Percentiles rank a stretch among this genome's conserved stretches.
Conservation (phyloP, 2,888 invertebrate species). For the Selenia dentaria region DNA sequence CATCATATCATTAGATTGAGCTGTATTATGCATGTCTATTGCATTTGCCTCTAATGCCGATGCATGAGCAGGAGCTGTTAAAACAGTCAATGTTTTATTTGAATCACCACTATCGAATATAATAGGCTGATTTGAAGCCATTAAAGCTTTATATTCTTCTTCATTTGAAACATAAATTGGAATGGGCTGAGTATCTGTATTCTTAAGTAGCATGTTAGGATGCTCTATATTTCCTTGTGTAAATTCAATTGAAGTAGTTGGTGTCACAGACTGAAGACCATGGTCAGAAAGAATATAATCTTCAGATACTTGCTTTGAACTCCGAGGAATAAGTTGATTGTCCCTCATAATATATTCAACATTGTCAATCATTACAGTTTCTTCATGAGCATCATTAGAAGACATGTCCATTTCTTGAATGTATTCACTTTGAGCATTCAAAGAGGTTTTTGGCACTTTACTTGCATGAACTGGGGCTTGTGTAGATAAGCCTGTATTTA, state of each 20-base stretch:
- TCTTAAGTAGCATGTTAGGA: conserved; percentile 59
- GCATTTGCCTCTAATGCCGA: conserved; percentile 51
- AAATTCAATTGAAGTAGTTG: conserved; percentile 59
- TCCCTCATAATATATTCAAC: conserved; percentile 82
- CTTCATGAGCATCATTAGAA: conserved; percentile 45
- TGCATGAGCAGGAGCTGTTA: conserved; percentile 58
- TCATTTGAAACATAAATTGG: conserved; percentile 80
- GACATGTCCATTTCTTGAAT: conserved; percentile 45
- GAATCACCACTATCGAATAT: conserved; percentile 69
- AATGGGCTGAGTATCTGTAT: conserved; percentile 65
- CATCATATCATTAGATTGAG: conserved; percentile 86
- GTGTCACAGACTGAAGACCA: conserved; percentile 42
- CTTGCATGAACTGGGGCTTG: conserved; percentile 39
- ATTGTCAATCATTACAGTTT: conserved; percentile 83
- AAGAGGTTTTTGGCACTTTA: conserved; percentile 31
- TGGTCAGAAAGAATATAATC: conserved; percentile 56
- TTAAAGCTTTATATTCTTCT: conserved; percentile 77
- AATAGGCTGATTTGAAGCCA: conserved; percentile 72
- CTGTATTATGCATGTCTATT: conserved; percentile 73
- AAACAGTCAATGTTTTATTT: conserved; percentile 69
- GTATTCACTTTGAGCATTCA: conserved; percentile 46
- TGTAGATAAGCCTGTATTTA: conserved; percentile 57
- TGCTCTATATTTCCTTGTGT: conserved; percentile 43
- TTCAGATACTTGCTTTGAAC: conserved; percentile 38
- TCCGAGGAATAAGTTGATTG: conserved; percentile 63